Conservation (phyloP, 2,113 vertebrate species). For the Zeus faber region DNA sequence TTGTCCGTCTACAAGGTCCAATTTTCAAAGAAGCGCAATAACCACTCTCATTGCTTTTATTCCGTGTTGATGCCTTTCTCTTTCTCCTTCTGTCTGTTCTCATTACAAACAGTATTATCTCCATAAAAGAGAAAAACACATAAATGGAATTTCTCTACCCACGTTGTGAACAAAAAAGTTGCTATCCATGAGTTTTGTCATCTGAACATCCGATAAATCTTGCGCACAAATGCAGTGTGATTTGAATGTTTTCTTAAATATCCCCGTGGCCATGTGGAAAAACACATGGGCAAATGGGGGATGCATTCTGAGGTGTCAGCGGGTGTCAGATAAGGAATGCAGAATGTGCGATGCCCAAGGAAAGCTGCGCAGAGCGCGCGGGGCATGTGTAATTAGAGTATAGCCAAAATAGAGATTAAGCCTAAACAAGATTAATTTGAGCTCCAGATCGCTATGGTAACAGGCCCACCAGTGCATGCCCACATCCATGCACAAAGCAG, state of each 20-base stretch:
- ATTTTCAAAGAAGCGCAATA: too few species aligned
- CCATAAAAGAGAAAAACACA: too few species aligned
- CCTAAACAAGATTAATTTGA: conserved; percentile 6
- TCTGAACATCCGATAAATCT: too few species aligned
- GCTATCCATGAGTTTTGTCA: too few species aligned
- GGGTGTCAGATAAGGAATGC: background rate
- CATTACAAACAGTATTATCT: too few species aligned
- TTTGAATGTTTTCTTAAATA: background rate
- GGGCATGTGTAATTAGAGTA: background rate
- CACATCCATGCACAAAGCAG: conserved; percentile 1
- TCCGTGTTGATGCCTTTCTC: too few species aligned
- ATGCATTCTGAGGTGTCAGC: background rate
- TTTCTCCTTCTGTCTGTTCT: too few species aligned
- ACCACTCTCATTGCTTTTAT: too few species aligned
- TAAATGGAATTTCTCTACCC: too few species aligned
- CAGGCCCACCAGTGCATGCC: conserved; percentile 1
- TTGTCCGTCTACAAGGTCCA: too few species aligned
- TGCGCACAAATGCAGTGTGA: background rate
- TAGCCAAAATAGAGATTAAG: conserved; percentile 1
- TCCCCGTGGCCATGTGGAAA: background rate
- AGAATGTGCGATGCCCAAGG: background rate
- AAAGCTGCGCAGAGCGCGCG: background rate
- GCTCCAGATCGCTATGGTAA: conserved; percentile 1
- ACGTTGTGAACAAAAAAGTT: too few species aligned
- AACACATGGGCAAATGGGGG: background rate